Base-by-base conservation (phyloP, 2,797 vertebrate genomes). In the Lemur catta region DNA sequence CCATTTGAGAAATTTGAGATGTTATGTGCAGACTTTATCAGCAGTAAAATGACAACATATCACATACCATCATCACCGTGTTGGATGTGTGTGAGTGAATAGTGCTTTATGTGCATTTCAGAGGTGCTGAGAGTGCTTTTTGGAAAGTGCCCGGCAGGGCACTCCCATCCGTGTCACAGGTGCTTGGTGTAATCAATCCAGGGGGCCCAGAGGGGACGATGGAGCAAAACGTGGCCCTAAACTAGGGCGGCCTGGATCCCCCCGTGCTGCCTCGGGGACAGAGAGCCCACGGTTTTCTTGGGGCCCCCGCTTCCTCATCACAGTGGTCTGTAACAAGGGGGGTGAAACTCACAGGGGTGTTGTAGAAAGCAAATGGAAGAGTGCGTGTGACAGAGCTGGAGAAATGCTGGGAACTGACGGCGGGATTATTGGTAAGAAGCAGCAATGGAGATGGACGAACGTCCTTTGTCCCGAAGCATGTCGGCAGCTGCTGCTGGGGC, bases 231-330 rank as follows among this genome's bases (percentile, higher is more conserved):
- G 15, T 1, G 20, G n/a, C 30, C 38, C 55, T 15, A 12, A 28
- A 35, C 4, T 17, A 69, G 30, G 63, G 35, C 11, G 14, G 28
- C 30, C 2, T 3, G 22, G 63, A 26, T 38, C 26, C 7, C 5
- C 10, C 2, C 7, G 1, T 33, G 1, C 41, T 15, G 28, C 2
- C 74, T 0, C 13, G 52, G 15, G 33, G 7, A 15, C 12, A 1
- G n/a, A 22, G 15, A 13, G 8, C n/a, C 9, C 11, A 0, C 1
- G 2, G 46, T 50, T 30, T 65, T 52, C 30, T 8, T 35, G 24
- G 41, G 38, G n/a, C 24, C 46, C 52, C 9, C 4, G 46, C 43
- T 38, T 63, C 43, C 65, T 71, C 18, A 24, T 69, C 8, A 0
- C 30, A 6, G 17, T 57, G 46, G 28, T 38, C 33, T 71, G 79